Percentiles rank a stretch among this genome's conserved stretches.
Evolutionary conservation across 2,113 vertebrate species (phyloP).

Genomic region (Brachypodius melanocephalos): DNA sequence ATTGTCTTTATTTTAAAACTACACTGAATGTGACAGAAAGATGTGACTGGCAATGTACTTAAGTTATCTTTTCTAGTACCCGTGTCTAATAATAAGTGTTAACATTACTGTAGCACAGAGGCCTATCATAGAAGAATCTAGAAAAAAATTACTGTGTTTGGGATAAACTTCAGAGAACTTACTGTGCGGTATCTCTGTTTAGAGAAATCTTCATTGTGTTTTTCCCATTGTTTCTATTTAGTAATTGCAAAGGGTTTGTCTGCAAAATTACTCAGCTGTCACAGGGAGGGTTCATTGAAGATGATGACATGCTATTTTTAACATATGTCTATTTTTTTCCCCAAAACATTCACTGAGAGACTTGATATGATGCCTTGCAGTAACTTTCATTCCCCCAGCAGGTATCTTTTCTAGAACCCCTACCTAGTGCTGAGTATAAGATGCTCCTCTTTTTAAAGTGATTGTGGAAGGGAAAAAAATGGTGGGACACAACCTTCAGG

Average conservation of each 20-base stretch:
- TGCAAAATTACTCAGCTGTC: neutral
- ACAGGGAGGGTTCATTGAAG: neutral
- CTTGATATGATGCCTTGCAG: neutral
- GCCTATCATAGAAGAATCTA: neutral
- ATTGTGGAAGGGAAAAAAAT: neutral
- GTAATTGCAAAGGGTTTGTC: neutral
- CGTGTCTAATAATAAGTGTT: neutral
- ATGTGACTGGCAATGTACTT: neutral
- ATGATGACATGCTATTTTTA: neutral
- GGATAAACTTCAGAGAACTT: neutral
- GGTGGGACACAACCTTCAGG: neutral
- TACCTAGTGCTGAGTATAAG: neutral
- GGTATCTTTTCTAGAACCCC: neutral
- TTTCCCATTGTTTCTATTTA: neutral
- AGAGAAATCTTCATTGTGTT: neutral
- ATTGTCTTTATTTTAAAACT: neutral
- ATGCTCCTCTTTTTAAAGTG: neutral
- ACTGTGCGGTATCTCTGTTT: fast-evolving
- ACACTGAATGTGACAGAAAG: neutral
- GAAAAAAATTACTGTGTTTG: neutral
- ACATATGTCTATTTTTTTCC: neutral
- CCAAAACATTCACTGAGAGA: too few species aligned
- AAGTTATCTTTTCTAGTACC: neutral
- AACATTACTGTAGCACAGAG: neutral
- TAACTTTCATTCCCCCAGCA: neutral